These are phyloP conservation scores for Tenodera sinensis DNA, from an alignment of 2,888 invertebrate species.

Conservation along the genomic window DNA sequence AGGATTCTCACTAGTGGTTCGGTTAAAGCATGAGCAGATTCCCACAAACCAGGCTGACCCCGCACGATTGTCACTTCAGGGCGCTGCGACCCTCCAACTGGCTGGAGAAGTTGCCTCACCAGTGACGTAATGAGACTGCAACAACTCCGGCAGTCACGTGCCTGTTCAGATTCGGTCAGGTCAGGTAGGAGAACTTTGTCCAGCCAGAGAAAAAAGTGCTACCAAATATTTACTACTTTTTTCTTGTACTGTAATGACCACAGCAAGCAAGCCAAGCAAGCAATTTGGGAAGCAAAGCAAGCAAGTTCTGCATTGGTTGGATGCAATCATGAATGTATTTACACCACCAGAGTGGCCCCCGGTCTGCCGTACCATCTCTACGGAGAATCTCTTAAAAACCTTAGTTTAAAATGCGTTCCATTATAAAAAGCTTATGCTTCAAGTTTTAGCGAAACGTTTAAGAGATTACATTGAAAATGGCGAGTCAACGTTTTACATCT, in stretches of 20 bases:
- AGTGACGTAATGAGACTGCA: constrained; percentile 26
- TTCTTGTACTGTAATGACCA: neutral
- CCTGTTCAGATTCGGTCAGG: constrained; percentile 6
- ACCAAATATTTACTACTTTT: neutral
- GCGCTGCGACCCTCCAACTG: constrained; percentile 54
- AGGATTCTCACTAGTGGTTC: neutral
- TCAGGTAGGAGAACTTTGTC: constrained; percentile 6
- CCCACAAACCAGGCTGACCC: neutral
- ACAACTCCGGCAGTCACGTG: constrained; percentile 22
- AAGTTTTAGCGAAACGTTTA: no score
- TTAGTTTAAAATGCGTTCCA: no score
- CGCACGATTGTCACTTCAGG: constrained; percentile 42
- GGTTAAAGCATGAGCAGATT: neutral
- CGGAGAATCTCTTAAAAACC: no score
- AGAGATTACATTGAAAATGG: no score
- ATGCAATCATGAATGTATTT: constrained; percentile 6
- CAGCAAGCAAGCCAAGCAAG: constrained; percentile 6
- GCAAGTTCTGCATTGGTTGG: constrained; percentile 1
- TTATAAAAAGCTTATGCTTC: no score
- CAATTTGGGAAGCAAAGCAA: neutral
- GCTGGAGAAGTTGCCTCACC: constrained; percentile 46
- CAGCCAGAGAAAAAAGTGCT: neutral
- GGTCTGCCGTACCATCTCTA: neutral
- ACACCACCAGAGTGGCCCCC: neutral
- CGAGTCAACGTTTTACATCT: no score